phyloP scores from a whole-genome alignment of 2,797 vertebrate genomes.

The Tenualosa thibaudeaui region DNA sequence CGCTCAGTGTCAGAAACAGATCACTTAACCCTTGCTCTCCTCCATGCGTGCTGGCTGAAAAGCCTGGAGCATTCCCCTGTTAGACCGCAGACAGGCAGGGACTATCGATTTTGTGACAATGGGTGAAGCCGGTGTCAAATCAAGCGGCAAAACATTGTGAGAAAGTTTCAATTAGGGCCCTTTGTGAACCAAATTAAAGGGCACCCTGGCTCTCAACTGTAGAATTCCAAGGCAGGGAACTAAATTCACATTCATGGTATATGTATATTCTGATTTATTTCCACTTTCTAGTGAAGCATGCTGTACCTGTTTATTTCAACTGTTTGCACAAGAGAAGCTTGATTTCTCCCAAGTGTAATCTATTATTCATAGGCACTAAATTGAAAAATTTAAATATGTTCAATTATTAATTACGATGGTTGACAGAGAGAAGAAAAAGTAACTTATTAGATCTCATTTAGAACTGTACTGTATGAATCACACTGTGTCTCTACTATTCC shows the following conservation, averaged over 20 bases:
- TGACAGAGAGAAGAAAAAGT: neutral
- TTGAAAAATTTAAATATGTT: neutral
- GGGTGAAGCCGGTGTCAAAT: conserved; percentile 83
- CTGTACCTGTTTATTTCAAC: conserved; percentile 15
- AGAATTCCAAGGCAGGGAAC: conserved; percentile 26
- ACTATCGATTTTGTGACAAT: conserved; percentile 94
- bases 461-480: neutral
- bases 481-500: neutral
- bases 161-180: conserved; percentile 85
- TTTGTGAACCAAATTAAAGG: conserved; percentile 70
- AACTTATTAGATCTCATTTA: conserved; percentile 1
- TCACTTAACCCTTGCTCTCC: conserved; percentile 85
- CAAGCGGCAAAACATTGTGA: conserved; percentile 65
- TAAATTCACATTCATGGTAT: neutral
- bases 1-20: conserved; percentile 79
- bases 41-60: conserved; percentile 62
- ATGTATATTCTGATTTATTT: neutral
- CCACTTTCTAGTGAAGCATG: neutral
- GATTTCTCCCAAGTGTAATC: conserved; percentile 19
- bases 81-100: conserved; percentile 63
- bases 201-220: conserved; percentile 53
- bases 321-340: conserved; percentile 17
- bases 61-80: conserved; percentile 75
- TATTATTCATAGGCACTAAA: conserved; percentile 18
- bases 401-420: conserved; percentile 14